Percentiles rank a stretch among this genome's conserved stretches.
Evolutionary conservation across 2,797 vertebrate genomes (phyloP).

Genomic region (Potorous gilbertii): DNA sequence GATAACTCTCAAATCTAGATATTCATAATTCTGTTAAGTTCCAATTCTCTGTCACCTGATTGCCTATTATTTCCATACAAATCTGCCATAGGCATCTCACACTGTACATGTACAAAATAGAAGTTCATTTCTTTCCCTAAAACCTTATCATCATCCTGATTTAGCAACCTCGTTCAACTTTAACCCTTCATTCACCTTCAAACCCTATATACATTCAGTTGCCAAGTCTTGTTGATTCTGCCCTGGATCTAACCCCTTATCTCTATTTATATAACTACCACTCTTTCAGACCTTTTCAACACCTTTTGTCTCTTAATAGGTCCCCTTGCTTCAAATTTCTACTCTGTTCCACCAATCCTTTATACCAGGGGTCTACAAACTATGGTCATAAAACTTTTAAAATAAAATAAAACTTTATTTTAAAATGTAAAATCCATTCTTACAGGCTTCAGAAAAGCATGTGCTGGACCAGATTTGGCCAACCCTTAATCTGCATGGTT

Average conservation of each 20-base stretch:
- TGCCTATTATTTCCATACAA: neutral
- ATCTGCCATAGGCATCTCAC: neutral
- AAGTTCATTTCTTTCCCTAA: neutral
- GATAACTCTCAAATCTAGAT: neutral
- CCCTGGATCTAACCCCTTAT: neutral
- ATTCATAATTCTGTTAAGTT: neutral
- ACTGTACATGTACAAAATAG: neutral
- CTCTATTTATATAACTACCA: neutral
- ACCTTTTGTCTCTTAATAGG: neutral
- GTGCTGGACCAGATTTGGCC: neutral
- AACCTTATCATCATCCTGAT: neutral
- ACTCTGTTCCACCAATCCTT: neutral
- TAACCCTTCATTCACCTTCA: neutral
- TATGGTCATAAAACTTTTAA: neutral
- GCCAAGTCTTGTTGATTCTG: neutral
- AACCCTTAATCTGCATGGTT: neutral
- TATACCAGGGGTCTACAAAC: neutral
- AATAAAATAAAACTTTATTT: neutral
- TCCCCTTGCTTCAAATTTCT: neutral
- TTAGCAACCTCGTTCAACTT: neutral
- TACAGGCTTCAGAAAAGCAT: neutral
- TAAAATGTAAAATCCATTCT: neutral
- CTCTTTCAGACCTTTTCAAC: neutral
- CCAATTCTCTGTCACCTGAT: neutral
- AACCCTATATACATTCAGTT: neutral